A percentile compares a stretch with the other conserved stretches of the same genome.
These are phyloP conservation scores for Pelodiscus sinensis DNA, from an alignment of 2,113 vertebrate species.

Conservation along the genomic window DNA sequence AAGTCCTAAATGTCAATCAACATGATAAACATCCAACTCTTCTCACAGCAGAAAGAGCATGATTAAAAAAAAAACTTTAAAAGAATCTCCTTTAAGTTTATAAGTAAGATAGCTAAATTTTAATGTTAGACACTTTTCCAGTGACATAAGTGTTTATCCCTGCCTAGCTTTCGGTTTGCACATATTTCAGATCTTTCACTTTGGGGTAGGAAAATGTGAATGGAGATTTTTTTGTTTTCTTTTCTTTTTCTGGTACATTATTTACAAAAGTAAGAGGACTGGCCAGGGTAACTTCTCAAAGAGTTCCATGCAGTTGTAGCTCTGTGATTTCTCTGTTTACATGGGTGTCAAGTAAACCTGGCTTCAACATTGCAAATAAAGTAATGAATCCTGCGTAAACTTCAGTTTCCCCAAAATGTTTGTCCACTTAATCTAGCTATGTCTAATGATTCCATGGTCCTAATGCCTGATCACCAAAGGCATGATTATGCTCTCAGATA, in stretches of 20 bases:
- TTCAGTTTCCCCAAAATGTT: background rate
- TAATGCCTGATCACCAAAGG: background rate
- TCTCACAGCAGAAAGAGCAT: background rate
- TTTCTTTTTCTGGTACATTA: background rate
- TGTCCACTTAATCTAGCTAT: background rate
- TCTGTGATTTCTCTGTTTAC: background rate
- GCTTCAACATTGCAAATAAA: background rate
- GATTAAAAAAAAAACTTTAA: background rate
- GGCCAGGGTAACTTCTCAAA: background rate
- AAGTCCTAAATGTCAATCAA: background rate
- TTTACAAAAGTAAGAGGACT: background rate
- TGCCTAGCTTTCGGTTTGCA: background rate
- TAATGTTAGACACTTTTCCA: fast-evolving
- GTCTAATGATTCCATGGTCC: background rate
- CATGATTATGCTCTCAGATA: background rate
- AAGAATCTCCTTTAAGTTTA: background rate
- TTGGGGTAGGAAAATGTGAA: background rate
- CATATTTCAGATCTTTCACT: background rate
- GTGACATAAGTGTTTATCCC: fast-evolving
- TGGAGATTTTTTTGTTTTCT: background rate
- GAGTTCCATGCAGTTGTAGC: background rate
- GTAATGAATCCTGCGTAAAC: background rate
- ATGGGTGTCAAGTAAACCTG: background rate
- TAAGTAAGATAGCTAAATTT: background rate
- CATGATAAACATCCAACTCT: background rate